These are phyloP conservation scores for Diloba caeruleocephala DNA, from an alignment of 2,888 invertebrate genomes.

Conservation along the genomic window DNA sequence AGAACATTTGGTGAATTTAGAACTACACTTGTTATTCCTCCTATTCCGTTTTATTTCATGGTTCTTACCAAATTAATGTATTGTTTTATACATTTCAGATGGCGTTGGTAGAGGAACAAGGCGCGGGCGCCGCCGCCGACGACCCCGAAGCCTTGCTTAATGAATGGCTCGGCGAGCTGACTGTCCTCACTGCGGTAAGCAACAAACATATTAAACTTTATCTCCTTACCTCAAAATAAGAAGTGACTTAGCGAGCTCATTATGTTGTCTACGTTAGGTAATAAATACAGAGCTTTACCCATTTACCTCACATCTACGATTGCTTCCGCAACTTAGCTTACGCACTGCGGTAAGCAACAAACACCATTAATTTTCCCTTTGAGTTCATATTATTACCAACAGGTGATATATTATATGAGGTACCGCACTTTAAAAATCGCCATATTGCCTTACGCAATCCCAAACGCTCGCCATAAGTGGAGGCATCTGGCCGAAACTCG, in stretches of 20 bases:
- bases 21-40: no score
- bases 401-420: constrained; percentile 14
- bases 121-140: constrained; percentile 90
- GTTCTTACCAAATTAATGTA: background rate
- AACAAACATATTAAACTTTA: background rate
- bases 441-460: constrained; percentile 39
- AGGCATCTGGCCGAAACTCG: constrained; percentile 50
- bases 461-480: constrained; percentile 50
- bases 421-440: constrained; percentile 34
- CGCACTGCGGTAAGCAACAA: constrained; percentile 91
- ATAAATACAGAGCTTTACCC: background rate
- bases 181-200: constrained; percentile 93
- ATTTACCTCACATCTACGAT: constrained; percentile 66
- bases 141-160: constrained; percentile 94
- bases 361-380: background rate
- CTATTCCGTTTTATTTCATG: no score
- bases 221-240: constrained; percentile 91
- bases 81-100: constrained; percentile 76
- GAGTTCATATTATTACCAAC: background rate
- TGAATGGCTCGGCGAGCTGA: constrained; percentile 94
- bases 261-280: constrained; percentile 75
- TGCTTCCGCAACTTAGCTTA: constrained; percentile 94
- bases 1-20: no score
- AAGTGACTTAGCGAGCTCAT: constrained; percentile 94
- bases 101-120: constrained; percentile 87